Evolutionary conservation across 2,113 vertebrate species (phyloP).

Genomic region (Struthidea cinerea): DNA sequence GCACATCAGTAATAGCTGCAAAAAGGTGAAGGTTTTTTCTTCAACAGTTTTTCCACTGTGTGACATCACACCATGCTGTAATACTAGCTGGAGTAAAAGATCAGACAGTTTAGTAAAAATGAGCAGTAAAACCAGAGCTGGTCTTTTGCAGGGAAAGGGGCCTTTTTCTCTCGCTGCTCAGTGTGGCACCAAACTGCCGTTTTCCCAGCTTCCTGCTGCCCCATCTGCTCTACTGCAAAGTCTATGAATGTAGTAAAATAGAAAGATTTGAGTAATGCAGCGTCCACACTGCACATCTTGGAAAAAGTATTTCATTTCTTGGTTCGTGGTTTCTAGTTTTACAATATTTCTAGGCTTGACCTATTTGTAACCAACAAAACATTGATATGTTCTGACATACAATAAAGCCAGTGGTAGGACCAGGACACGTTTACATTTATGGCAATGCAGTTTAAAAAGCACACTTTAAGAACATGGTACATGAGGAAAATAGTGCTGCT

Average conservation of each 20-base stretch:
- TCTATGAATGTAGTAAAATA: background rate
- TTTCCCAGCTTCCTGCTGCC: background rate
- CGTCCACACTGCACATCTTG: background rate
- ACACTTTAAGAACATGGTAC: background rate
- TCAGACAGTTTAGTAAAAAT: background rate
- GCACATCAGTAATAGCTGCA: background rate
- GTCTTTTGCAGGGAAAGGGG: background rate
- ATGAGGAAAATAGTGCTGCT: background rate
- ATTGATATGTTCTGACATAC: background rate
- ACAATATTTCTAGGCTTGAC: background rate
- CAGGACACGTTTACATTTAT: background rate
- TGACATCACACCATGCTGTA: background rate
- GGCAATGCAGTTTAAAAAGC: background rate
- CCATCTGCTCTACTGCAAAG: background rate
- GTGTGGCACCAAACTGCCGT: background rate
- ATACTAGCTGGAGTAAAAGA: background rate
- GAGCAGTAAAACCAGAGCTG: background rate
- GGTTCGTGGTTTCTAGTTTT: background rate
- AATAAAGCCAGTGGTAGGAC: background rate
- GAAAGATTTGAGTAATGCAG: background rate
- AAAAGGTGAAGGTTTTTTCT: background rate
- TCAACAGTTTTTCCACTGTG: background rate
- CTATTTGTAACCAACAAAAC: background rate
- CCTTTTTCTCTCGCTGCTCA: background rate
- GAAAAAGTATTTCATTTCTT: background rate